Base-by-base conservation (phyloP, 2,797 vertebrate species). In the Spea hammondii region DNA sequence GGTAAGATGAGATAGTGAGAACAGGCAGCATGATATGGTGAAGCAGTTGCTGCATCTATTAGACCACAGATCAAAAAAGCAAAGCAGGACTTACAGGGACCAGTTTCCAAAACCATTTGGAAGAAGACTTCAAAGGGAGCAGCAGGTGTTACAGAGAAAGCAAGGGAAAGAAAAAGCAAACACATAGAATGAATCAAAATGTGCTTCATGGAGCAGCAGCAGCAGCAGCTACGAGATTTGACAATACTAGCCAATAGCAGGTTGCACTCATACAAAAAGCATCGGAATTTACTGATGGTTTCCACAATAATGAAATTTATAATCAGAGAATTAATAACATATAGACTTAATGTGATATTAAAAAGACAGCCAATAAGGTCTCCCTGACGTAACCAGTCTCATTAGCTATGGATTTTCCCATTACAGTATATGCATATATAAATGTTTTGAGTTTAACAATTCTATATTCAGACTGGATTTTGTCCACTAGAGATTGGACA, bases 101-200 rank as follows among this genome's bases (percentile, higher is more conserved):
- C 94, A 99, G 95, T 93, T 99, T 99, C 98, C 97, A 98, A 92
- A 98, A 99, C 98, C 98, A 99, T 93, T 98, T 99, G 93, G 97
- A 97, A 89, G 98, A 96, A 93, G 96, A 98, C 98, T 98, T 96
- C 93, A 91, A 91, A 90, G 89, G 91, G 89, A 91, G 89, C 90
- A 90, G 88, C 84, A 84, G 88, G 83, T 84, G 85, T 83, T 84
- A 85, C 80, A 82, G 86, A 60, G 82, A 87, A 85, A 87, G 88
- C 83, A 92, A 88, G 91, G 86, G 62, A 85, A 85, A 78, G 86
- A 85, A 85, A 75, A 74, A 87, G 59, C 77, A 86, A 89, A 86
- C 83, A 88, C 83, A 85, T 84, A 86, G 80, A 83, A 82, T 86
- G 84, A 84, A 87, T 91, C 87, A 91, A 86, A 86, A 80, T 87